Conservation (phyloP, 2,797 vertebrate genomes). For the Coracias cyanogaster region DNA sequence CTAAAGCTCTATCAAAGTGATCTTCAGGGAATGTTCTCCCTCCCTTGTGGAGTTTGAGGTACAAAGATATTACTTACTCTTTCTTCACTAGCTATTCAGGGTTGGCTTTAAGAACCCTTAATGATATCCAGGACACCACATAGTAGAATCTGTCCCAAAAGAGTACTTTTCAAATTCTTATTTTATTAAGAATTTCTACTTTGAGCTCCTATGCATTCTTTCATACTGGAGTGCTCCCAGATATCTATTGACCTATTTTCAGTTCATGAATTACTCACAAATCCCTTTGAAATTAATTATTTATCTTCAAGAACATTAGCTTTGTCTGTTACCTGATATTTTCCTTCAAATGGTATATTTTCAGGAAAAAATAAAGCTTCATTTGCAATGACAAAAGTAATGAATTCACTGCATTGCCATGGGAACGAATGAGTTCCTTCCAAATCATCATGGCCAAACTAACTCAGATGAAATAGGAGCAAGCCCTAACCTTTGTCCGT, state of each 20-base stretch:
- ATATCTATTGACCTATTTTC: conserved; percentile 14
- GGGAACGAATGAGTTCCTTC: conserved; percentile 55
- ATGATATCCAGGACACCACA: background rate
- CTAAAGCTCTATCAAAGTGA: background rate
- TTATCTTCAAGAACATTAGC: conserved; percentile 25
- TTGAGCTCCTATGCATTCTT: background rate
- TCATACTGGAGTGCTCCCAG: background rate
- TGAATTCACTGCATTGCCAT: conserved; percentile 48
- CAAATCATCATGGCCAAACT: conserved; percentile 34
- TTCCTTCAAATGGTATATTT: conserved; percentile 29
- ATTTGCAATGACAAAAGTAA: conserved; percentile 46
- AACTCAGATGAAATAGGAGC: conserved; percentile 55
- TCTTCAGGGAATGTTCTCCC: background rate
- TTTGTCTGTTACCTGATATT: conserved; percentile 23
- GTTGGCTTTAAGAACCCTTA: background rate
- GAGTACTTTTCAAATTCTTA: background rate
- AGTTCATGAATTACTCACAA: conserved; percentile 25
- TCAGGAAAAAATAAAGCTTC: background rate
- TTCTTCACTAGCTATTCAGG: background rate
- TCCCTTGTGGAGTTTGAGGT: background rate
- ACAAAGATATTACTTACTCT: background rate
- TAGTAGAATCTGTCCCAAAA: background rate
- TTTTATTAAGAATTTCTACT: background rate
- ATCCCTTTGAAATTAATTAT: conserved; percentile 61
- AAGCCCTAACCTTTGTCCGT: conserved; percentile 60